These are phyloP conservation scores for Pandemis cinnamomeana DNA, from an alignment of 2,888 invertebrate species.

Conservation along the genomic window DNA sequence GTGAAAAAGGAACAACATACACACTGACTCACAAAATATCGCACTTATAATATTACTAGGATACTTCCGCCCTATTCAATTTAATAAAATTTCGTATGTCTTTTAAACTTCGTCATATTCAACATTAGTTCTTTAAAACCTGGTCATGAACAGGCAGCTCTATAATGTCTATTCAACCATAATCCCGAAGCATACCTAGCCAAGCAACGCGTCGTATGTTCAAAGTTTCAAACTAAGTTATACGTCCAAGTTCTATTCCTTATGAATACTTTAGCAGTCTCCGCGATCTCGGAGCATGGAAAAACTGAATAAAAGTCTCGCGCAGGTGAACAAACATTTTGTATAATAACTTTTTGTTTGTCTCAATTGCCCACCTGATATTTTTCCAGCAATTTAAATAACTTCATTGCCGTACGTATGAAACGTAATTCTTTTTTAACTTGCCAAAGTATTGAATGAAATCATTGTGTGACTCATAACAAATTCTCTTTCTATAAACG, in stretches of 20 bases:
- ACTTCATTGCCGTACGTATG: not conserved
- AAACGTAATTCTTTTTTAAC: not conserved
- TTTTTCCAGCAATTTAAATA: conserved; percentile 6
- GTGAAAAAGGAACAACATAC: no score
- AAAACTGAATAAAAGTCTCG: conserved; percentile 53
- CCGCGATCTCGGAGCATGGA: conserved; percentile 49
- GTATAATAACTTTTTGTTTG: conserved; percentile 56
- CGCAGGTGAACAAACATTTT: conserved; percentile 53
- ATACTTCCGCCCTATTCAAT: no score
- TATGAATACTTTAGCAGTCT: conserved; percentile 50
- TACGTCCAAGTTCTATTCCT: conserved; percentile 44
- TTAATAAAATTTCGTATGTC: no score
- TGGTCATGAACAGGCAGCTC: not conserved
- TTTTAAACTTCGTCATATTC: no score
- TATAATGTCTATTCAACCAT: conserved; percentile 24
- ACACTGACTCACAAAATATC: no score
- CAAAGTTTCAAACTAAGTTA: conserved; percentile 46
- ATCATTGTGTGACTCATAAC: not conserved
- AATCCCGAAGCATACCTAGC: conserved; percentile 38
- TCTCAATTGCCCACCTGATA: conserved; percentile 44
- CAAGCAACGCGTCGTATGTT: conserved; percentile 46
- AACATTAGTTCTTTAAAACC: not conserved
- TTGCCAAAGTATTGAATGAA: not conserved
- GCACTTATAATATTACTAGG: no score
- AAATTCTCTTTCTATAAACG: not conserved